Percentiles rank a stretch among this genome's conserved stretches.
These are phyloP conservation scores for Cyanoderma ruficeps DNA, from an alignment of 2,113 vertebrate genomes.

Conservation along the genomic window DNA sequence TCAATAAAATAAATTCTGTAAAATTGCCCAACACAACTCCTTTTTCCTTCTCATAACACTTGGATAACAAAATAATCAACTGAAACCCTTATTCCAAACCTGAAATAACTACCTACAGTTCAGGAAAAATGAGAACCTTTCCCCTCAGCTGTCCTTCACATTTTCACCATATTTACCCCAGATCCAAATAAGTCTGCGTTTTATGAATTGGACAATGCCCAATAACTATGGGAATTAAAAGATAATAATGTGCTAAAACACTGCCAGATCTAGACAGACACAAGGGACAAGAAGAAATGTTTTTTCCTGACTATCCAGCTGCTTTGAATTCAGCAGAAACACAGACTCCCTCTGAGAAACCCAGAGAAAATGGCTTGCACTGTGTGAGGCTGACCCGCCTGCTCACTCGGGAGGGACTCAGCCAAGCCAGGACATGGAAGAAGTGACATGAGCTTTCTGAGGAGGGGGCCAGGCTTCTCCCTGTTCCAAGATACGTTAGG, in stretches of 20 bases:
- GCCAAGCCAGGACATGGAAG: not conserved
- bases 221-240: constrained; percentile 43
- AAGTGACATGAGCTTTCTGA: constrained; percentile 14
- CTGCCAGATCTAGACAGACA: constrained; percentile 51
- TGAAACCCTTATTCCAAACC: not conserved
- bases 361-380: not conserved
- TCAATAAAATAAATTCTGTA: not conserved
- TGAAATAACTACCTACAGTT: not conserved
- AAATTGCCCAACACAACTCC: not conserved
- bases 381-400: not conserved
- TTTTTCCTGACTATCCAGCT: constrained; percentile 55
- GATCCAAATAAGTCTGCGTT: not conserved
- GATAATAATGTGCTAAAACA: constrained; percentile 55
- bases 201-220: constrained; percentile 48
- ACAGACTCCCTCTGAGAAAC: not conserved
- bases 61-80: not conserved
- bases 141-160: not conserved
- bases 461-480: not conserved
- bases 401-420: not conserved
- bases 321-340: constrained; percentile 57
- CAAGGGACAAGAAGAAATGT: constrained; percentile 54
- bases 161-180: not conserved
- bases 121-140: not conserved
- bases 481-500: not conserved
- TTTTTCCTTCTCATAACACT: fast-evolving